Percentiles rank a stretch among this genome's conserved stretches.
These are phyloP conservation scores for Gnathonemus echidnorhynchus DNA, from an alignment of 2,113 vertebrate species.

Conservation along the genomic window DNA sequence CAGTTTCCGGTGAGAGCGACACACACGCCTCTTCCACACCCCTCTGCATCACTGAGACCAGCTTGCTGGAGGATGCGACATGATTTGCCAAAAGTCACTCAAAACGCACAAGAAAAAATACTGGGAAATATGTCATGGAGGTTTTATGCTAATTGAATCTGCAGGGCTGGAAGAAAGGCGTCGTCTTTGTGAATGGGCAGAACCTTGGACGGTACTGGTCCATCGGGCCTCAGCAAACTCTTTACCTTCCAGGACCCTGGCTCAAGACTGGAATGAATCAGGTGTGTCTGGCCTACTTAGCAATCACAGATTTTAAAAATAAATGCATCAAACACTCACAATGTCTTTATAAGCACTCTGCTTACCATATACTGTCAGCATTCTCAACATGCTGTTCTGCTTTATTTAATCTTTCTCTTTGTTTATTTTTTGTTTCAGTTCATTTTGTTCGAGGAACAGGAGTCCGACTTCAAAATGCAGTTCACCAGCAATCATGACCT, in stretches of 20 bases:
- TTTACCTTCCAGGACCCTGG: slow-evolving; percentile 82
- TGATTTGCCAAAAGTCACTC: not conserved
- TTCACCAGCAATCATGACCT: slow-evolving; percentile 71
- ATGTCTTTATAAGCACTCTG: not conserved
- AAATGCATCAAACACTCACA: not conserved
- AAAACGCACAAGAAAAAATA: not conserved
- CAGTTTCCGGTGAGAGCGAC: slow-evolving; percentile 67
- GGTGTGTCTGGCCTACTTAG: slow-evolving; percentile 50
- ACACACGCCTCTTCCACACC: not conserved
- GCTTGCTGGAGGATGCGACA: not conserved
- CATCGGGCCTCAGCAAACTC: slow-evolving; percentile 86
- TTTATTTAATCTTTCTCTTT: not conserved
- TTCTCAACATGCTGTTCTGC: not conserved
- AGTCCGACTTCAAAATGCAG: slow-evolving; percentile 67
- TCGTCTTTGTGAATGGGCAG: slow-evolving; percentile 77
- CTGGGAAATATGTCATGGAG: not conserved
- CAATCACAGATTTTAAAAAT: not conserved
- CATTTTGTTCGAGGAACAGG: slow-evolving; percentile 79
- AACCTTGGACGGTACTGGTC: slow-evolving; percentile 93
- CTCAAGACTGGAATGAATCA: slow-evolving; percentile 76
- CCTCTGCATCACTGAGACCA: not conserved
- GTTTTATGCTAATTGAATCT: not conserved
- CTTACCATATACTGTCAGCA: not conserved
- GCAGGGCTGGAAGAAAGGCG: slow-evolving; percentile 94
- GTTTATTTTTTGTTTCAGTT: slow-evolving; percentile 53